A percentile compares a stretch with the other conserved stretches of the same genome.
Evolutionary conservation across 2,797 vertebrate species (phyloP).

Genomic region (Cossypha polioptera): DNA sequence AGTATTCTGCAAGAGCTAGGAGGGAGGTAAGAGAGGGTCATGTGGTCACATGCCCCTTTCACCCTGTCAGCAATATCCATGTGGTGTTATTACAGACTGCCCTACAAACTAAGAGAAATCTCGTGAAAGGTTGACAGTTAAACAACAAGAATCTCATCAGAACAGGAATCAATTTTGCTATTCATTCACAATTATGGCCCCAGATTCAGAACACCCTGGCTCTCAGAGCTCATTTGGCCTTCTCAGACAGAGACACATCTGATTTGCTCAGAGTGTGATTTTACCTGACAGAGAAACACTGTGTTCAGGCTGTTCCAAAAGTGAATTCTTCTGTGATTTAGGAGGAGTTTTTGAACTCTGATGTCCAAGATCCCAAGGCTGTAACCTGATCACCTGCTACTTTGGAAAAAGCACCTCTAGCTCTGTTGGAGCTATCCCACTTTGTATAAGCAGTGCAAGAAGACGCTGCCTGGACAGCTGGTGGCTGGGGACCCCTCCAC

Average conservation of each 20-base stretch:
- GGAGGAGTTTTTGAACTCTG: neutral
- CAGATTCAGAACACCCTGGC: neutral
- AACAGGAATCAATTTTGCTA: neutral
- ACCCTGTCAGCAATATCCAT: neutral
- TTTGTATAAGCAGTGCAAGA: neutral
- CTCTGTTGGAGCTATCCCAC: neutral
- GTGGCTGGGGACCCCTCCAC: neutral
- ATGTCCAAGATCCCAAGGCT: neutral
- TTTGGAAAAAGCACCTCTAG: neutral
- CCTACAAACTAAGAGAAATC: neutral
- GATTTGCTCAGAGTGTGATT: neutral
- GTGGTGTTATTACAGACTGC: neutral
- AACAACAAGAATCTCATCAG: neutral
- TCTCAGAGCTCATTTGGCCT: neutral
- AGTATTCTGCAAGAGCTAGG: neutral
- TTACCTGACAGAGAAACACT: neutral
- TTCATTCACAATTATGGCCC: neutral
- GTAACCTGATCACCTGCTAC: neutral
- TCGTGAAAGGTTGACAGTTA: neutral
- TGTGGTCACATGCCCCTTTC: neutral
- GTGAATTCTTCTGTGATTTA: neutral
- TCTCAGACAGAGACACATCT: accelerated
- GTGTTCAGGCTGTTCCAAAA: neutral
- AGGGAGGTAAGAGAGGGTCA: neutral
- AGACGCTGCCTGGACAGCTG: neutral